Evolutionary conservation across 2,797 vertebrate genomes (phyloP).

Genomic region (Peromyscus aztecus): DNA sequence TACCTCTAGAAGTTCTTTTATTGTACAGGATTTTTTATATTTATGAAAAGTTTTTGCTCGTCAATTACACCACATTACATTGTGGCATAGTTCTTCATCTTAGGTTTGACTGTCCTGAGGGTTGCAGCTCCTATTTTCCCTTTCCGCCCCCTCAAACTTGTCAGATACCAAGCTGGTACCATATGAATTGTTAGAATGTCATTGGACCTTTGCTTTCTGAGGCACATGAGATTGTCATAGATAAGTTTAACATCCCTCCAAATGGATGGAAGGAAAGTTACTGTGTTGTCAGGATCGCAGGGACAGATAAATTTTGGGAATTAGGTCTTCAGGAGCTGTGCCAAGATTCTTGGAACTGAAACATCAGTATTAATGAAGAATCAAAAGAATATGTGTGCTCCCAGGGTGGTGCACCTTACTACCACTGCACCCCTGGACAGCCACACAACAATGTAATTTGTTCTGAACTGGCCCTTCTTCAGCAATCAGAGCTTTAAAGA

Average conservation of each 20-base stretch:
- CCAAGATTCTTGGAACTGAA: neutral
- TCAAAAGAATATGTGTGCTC: neutral
- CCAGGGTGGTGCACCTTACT: neutral
- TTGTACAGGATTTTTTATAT: neutral
- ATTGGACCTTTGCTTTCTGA: neutral
- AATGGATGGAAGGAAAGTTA: neutral
- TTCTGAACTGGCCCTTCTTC: conserved; percentile 63
- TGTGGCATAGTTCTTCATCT: neutral
- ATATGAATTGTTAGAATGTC: neutral
- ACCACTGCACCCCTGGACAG: neutral
- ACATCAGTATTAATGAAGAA: neutral
- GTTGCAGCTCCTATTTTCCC: neutral
- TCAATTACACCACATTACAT: too few relatives aligned
- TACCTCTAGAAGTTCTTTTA: neutral
- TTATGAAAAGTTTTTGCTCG: neutral
- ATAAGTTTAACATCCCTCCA: neutral
- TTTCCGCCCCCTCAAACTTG: neutral
- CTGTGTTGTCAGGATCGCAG: neutral
- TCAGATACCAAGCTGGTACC: neutral
- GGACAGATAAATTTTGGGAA: neutral
- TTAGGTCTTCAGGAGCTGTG: neutral
- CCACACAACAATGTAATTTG: neutral
- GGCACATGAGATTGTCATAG: neutral
- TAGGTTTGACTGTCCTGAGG: neutral
- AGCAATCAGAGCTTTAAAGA: conserved; percentile 34